Base-by-base conservation (phyloP, 2,888 invertebrate genomes). In the Bombylius discolor region DNA sequence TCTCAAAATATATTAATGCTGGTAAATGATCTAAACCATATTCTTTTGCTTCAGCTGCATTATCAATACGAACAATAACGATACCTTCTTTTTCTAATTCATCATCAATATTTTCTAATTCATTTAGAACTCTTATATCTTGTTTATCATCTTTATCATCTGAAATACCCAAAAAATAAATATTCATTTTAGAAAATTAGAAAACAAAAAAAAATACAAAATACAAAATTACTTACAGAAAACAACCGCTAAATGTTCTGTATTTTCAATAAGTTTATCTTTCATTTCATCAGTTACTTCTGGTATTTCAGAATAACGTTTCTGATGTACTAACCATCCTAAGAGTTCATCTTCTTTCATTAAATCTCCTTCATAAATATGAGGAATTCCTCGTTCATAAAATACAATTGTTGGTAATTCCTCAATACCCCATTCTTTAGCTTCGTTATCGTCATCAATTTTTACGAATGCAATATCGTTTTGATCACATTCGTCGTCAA, bases 271-370 rank as follows among this genome's bases (percentile, higher is more conserved):
- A 47, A 94, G 78, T 69, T 88, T 87, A 65, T 93, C 92, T 81
- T 94, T 87, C 89, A 92, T 92, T 77, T 92, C 91, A 68, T 92
- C 89, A 9, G 92, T 93, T 32, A 94, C 84, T 75, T 91, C 91
- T 50, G 93, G 91, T 64, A 93, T 93, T 77, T 93, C 91, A 57
- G 87, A 86, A 70, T 90, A 89, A 61, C 88, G 83, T 70, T 91
- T 91, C 69, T 94, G 93, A 71, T 93, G 91, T 34, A 92, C 76
- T 63, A 94, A 74, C 94, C 94, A 94, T 52, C 91, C 91, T 45
- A 94, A 77, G 3, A 94, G 78, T 64, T 89, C 88, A 57, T 94
- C 92, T 76, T 94, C 93, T 68, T 93, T 91, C 78, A 86, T 84
- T 55, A 94, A 75, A 75, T 93, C 89, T 60, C 93, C 92, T 79